phyloP scores from a whole-genome alignment of 2,888 invertebrate species.

The Rapana venosa region DNA sequence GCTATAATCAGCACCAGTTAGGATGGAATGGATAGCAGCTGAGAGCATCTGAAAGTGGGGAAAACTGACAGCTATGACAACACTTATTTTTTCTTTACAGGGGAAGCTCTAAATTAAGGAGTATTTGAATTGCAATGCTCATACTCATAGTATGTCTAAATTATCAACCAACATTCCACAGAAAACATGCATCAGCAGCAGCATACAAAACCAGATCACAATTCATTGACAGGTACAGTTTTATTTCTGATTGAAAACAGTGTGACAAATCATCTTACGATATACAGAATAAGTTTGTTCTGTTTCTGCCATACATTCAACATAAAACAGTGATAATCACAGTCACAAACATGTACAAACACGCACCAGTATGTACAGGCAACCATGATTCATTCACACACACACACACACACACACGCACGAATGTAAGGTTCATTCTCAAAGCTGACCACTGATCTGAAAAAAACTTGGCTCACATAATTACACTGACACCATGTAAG shows the following conservation, averaged over 20 bases:
- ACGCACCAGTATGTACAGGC: neutral
- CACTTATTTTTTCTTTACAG: too few relatives aligned
- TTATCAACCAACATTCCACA: neutral
- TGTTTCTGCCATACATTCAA: neutral
- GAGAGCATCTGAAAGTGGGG: too few relatives aligned
- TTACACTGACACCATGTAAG: neutral
- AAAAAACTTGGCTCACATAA: neutral
- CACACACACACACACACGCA: neutral
- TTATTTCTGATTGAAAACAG: slow-evolving; percentile 2
- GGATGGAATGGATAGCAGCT: too few relatives aligned
- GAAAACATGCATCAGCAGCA: neutral
- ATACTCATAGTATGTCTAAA: too few relatives aligned
- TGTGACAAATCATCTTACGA: neutral
- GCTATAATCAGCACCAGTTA: too few relatives aligned
- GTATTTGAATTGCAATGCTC: too few relatives aligned
- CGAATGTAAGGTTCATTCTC: neutral
- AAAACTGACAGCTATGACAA: too few relatives aligned
- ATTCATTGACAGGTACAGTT: neutral
- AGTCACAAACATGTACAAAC: neutral
- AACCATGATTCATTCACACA: neutral
- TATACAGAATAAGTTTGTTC: slow-evolving; percentile 11
- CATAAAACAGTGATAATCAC: neutral
- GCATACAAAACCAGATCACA: neutral
- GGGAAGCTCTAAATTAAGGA: too few relatives aligned
- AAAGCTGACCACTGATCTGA: neutral